Base-by-base conservation (phyloP, 2,113 vertebrate genomes). In the Riparia riparia region DNA sequence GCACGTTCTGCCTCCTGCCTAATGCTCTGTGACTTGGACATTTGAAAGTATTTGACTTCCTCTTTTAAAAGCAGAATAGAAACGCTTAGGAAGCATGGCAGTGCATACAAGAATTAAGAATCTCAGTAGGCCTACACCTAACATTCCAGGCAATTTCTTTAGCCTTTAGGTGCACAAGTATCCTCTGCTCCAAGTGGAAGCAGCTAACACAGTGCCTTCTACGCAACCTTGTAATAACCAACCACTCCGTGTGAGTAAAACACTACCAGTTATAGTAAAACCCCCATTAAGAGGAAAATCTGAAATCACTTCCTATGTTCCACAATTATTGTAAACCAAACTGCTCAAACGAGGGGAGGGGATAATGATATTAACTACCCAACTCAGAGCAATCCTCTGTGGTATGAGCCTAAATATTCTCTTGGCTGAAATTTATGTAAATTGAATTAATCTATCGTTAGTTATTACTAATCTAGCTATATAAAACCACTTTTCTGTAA, bases 381-480 rank as follows among this genome's bases (percentile, higher is more conserved):
- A 99, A 99, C 98, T 99, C 98, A 98, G 98, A 99, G 98, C 98
- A 99, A 99, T 99, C 98, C 99, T 99, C 98, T 94, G 91, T 98
- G 98, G 99, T 98, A 98, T 98, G 98, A 99, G 98, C 98, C 98
- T 98, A 98, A 98, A 99, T 98, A 99, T 98, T 99, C 98, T 99
- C 98, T 97, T 98, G 97, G 98, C 98, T 98, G 96, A 98, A 99
- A 99, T 99, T 98, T 99, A 99, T 99, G 99, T 98, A 98, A 99
- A 99, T 99, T 99, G 98, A 99, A 99, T 99, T 99, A 98, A 98
- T 99, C 98, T 98, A 99, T 99, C 98, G 96, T 99, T 98, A 98
- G 98, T 98, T 99, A 99, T 99, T 99, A 99, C 97, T 98, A 98
- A 97, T 97, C 97, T 97, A 97, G 98, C 98, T 98, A 98, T 98